phyloP scores from a whole-genome alignment of 2,888 invertebrate genomes.

The Sialis fuliginosa region DNA sequence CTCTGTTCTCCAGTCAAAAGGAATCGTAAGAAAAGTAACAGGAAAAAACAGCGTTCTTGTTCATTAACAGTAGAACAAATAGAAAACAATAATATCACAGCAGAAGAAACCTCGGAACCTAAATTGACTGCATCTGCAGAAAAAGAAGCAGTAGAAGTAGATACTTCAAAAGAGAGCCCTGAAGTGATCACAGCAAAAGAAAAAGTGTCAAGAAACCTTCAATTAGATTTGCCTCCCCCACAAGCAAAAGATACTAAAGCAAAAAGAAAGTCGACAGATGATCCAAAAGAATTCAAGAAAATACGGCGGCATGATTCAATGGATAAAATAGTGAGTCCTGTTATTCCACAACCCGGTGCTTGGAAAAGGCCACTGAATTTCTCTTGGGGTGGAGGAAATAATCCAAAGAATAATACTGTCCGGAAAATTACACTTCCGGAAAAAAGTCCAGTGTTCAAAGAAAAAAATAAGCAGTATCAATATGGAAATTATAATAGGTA shows the following conservation, averaged over 20 bases:
- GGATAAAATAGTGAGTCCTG: conserved; percentile 85
- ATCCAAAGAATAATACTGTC: conserved; percentile 21
- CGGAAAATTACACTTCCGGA: conserved; percentile 21
- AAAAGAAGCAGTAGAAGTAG: background rate
- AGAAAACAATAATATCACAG: conserved; percentile 10
- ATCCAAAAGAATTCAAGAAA: conserved; percentile 33
- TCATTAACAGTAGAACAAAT: conserved; percentile 20
- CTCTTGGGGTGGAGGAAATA: conserved; percentile 12
- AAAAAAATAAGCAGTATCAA: conserved; percentile 65
- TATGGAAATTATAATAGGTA: conserved; percentile 91
- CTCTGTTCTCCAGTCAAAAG: conserved; percentile 51
- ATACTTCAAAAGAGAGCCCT: background rate
- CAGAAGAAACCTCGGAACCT: conserved; percentile 27
- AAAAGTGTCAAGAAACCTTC: conserved; percentile 13
- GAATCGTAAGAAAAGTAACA: conserved; percentile 41
- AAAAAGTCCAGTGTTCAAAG: conserved; percentile 46
- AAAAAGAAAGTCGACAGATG: conserved; percentile 36
- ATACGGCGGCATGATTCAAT: conserved; percentile 52
- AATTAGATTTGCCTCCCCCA: conserved; percentile 14
- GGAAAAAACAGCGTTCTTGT: conserved; percentile 39
- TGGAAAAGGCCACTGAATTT: conserved; percentile 42
- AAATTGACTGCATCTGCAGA: conserved; percentile 20
- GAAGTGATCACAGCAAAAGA: conserved; percentile 8
- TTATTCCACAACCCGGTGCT: conserved; percentile 75
- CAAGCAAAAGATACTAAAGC: conserved; percentile 29